These are phyloP conservation scores for Burhinus bistriatus DNA, from an alignment of 2,113 vertebrate genomes.

Conservation along the genomic window DNA sequence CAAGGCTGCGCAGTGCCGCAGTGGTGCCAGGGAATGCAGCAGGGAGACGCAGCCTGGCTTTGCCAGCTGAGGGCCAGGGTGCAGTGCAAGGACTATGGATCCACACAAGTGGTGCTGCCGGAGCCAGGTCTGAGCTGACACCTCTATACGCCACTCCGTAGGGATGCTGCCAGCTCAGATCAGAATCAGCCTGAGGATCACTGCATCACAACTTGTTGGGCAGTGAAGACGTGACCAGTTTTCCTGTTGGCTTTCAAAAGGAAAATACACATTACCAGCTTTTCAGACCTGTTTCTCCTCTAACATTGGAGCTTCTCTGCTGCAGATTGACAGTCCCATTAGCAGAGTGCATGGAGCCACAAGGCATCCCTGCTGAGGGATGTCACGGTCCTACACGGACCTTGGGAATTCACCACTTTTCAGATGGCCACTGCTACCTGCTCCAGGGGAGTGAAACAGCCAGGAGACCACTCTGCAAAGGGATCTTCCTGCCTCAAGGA, in stretches of 20 bases:
- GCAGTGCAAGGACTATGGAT: not conserved
- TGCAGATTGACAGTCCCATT: not conserved
- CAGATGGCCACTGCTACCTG: not conserved
- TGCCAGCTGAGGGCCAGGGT: not conserved
- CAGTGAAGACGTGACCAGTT: not conserved
- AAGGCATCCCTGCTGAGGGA: not conserved
- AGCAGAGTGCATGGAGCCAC: not conserved
- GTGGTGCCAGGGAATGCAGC: too few relatives aligned
- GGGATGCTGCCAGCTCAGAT: not conserved
- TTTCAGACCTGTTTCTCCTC: not conserved
- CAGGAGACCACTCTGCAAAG: not conserved
- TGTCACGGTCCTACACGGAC: not conserved
- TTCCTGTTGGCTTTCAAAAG: not conserved
- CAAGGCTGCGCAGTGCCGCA: not conserved
- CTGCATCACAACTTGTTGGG: not conserved
- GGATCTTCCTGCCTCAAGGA: not conserved
- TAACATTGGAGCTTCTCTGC: not conserved
- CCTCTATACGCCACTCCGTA: rapidly evolving
- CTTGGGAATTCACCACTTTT: not conserved
- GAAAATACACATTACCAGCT: not conserved
- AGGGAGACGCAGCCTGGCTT: not conserved
- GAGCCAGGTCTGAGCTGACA: not conserved
- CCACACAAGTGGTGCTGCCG: not conserved
- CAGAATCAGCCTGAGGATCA: not conserved
- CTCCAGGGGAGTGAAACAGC: not conserved